These are phyloP conservation scores for Diploscapter pachys DNA, from an alignment of 1,140 invertebrate genomes.

Conservation along the genomic window DNA sequence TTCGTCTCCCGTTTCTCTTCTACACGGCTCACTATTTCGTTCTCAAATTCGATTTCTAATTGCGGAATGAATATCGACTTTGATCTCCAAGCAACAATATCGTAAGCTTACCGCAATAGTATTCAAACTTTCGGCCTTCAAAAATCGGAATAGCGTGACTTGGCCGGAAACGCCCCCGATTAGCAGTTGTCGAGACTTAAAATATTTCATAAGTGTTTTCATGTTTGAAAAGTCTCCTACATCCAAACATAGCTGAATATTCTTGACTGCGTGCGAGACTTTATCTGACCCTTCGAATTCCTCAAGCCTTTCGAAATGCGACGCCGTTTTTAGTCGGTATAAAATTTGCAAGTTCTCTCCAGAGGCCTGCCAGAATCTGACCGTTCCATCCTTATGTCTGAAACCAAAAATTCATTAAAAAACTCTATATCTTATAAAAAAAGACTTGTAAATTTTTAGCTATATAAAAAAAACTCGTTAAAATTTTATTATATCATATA, in stretches of 20 bases:
- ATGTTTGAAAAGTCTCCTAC: conserved; percentile 4
- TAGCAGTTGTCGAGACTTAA: conserved; percentile 74
- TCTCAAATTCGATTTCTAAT: no score
- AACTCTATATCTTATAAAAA: conserved; percentile 24
- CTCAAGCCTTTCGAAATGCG: conserved; percentile 75
- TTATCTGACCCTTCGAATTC: conserved; percentile 68
- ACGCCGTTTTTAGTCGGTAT: conserved; percentile 95
- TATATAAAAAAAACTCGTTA: no score
- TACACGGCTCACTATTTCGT: no score
- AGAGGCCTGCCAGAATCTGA: conserved; percentile 58
- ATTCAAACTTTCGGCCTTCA: conserved; percentile 78
- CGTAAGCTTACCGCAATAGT: conserved; percentile 74
- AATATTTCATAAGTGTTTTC: conserved; percentile 1
- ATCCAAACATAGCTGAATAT: conserved; percentile 85
- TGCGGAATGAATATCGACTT: no score
- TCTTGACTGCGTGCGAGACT: conserved; percentile 87
- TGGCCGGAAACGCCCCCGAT: conserved; percentile 85
- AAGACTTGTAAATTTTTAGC: no score
- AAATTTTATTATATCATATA: no score
- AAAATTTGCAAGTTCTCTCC: conserved; percentile 75
- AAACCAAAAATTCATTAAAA: conserved; percentile 20
- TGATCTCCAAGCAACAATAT: no score
- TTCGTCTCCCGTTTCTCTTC: no score
- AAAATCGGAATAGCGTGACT: conserved; percentile 90
- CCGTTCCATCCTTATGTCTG: conserved; percentile 56